Evolutionary conservation across 2,113 vertebrate genomes (phyloP).

Genomic region (Hiodon alosoides): DNA sequence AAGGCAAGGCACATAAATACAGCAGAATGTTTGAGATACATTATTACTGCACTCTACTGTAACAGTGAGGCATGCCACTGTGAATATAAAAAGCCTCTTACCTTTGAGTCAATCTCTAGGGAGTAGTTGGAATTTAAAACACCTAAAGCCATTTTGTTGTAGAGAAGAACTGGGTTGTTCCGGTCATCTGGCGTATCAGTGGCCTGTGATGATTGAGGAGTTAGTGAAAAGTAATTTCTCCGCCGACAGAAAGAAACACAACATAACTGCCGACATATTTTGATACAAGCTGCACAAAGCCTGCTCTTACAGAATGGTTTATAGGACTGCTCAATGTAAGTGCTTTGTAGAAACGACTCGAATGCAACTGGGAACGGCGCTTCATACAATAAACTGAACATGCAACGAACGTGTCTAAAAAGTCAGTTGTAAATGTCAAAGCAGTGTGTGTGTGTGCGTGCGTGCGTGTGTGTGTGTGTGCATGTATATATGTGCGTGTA

Average conservation of each 20-base stretch:
- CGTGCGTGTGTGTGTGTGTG: not conserved
- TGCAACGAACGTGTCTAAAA: conserved; percentile 38
- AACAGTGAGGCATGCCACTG: not conserved
- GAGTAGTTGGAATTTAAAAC: conserved; percentile 76
- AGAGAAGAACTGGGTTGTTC: conserved; percentile 81
- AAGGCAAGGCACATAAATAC: not conserved
- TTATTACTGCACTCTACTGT: not conserved
- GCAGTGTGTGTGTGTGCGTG: conserved; percentile 28
- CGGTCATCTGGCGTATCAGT: conserved; percentile 83
- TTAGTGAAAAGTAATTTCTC: too few species aligned
- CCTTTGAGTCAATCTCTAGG: conserved; percentile 65
- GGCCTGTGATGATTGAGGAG: conserved; percentile 59
- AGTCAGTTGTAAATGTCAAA: conserved; percentile 49
- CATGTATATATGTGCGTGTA: too few species aligned
- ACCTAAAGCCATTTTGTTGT: conserved; percentile 84
- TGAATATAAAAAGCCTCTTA: conserved; percentile 45
- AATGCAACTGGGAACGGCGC: not conserved
- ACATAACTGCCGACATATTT: not conserved
- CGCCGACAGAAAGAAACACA: too few species aligned
- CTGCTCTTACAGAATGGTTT: not conserved
- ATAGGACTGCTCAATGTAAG: not conserved
- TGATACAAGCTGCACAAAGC: not conserved
- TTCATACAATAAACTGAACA: conserved; percentile 12
- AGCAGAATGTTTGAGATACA: not conserved
- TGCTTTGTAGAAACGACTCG: not conserved